Evolutionary conservation across 2,113 vertebrate genomes (phyloP).

Genomic region (Gila orcuttii): DNA sequence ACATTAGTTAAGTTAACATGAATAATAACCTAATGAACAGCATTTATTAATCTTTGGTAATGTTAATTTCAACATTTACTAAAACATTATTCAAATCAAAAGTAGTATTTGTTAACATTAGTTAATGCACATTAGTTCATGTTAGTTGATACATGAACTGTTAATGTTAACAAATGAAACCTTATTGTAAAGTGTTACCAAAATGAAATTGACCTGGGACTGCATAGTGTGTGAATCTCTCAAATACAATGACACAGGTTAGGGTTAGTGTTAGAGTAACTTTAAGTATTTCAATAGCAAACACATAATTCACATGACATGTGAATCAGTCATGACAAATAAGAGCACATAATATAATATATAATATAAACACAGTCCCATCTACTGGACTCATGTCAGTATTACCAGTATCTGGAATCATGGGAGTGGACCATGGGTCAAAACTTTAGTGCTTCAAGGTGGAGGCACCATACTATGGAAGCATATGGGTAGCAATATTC

Average conservation of each 20-base stretch:
- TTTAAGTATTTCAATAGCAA: not conserved
- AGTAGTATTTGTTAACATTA: too few species aligned
- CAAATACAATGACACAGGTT: too few species aligned
- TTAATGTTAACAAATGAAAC: too few species aligned
- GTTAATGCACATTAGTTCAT: too few species aligned
- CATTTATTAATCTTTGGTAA: too few species aligned
- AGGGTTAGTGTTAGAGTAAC: not conserved
- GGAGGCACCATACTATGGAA: not conserved
- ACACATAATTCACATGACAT: not conserved
- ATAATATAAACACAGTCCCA: not conserved
- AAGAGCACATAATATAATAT: not conserved
- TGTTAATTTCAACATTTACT: too few species aligned
- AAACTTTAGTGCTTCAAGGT: not conserved
- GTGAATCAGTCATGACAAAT: not conserved
- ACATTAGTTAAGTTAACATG: too few species aligned
- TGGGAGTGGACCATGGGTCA: not conserved
- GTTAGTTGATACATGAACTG: too few species aligned
- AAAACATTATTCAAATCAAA: too few species aligned
- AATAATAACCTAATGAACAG: too few species aligned
- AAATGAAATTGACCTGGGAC: not conserved
- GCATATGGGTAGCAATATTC: too few species aligned
- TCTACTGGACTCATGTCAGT: not conserved
- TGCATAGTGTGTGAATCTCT: not conserved
- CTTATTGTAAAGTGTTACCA: too few species aligned
- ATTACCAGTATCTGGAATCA: not conserved